phyloP scores from a whole-genome alignment of 2,113 vertebrate species.

The Campylomormyrus numenius region DNA sequence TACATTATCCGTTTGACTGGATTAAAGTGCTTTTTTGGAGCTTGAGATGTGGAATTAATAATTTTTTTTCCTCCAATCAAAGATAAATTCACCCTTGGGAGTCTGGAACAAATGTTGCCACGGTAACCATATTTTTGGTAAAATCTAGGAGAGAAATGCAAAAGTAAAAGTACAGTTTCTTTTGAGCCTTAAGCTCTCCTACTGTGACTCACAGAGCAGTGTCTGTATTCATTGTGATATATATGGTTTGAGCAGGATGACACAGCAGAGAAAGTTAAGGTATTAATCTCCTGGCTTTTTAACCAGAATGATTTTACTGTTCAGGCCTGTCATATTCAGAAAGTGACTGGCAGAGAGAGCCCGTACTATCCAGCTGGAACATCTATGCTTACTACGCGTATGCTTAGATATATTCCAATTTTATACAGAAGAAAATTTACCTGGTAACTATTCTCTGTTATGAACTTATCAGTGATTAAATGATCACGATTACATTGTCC shows the following conservation, averaged over 20 bases:
- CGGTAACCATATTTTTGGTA: constrained; percentile 10
- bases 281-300: not conserved
- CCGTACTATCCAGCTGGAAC: not conserved
- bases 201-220: not conserved
- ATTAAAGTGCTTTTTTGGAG: constrained; percentile 12
- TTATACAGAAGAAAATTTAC: not conserved
- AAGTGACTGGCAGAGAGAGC: not conserved
- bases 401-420: not conserved
- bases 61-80: constrained; percentile 12
- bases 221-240: not conserved
- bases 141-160: not conserved
- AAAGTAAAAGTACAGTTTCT: not conserved
- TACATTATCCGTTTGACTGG: constrained; percentile 10
- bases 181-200: not conserved
- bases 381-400: not conserved
- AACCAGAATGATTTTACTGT: not conserved
- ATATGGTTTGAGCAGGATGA: not conserved
- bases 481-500: not conserved
- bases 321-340: not conserved
- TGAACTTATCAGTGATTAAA: not conserved
- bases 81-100: constrained; percentile 15
- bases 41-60: constrained; percentile 15
- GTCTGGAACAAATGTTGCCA: constrained; percentile 19
- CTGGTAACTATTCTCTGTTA: not conserved
- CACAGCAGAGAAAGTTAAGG: not conserved